Evolutionary conservation across 2,888 invertebrate species (phyloP).

Genomic region (Coleophora deauratella): DNA sequence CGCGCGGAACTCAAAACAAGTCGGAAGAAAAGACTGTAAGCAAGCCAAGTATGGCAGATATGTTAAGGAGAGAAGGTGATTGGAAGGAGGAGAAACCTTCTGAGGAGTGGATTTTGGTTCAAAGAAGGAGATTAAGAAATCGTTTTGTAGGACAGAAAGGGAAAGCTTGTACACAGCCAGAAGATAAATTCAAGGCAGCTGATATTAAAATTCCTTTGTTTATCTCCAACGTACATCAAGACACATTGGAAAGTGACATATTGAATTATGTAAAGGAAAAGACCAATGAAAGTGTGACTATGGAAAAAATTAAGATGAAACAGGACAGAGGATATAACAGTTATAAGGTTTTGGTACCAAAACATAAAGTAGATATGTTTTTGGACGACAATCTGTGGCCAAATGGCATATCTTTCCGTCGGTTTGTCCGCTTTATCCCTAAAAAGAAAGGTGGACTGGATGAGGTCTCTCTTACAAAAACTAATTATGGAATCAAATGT

Average conservation of each 20-base stretch:
- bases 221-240: slow-evolving; percentile 14
- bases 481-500: no score
- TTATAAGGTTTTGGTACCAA: slow-evolving; percentile 13
- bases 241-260: slow-evolving; percentile 10
- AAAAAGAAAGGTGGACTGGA: no score
- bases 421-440: slow-evolving; percentile 4
- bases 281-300: slow-evolving; percentile 5
- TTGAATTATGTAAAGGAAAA: slow-evolving; percentile 10
- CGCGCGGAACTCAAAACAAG: not conserved
- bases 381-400: slow-evolving; percentile 14
- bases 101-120: not conserved
- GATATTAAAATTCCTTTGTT: slow-evolving; percentile 11
- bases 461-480: no score
- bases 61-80: not conserved
- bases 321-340: slow-evolving; percentile 5
- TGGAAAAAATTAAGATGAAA: slow-evolving; percentile 11
- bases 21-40: not conserved
- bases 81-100: not conserved
- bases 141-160: slow-evolving; percentile 1
- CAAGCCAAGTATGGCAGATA: no score
- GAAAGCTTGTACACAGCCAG: not conserved
- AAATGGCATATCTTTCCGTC: slow-evolving; percentile 8
- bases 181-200: slow-evolving; percentile 10
- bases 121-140: not conserved
- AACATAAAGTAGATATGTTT: slow-evolving; percentile 7